These are phyloP conservation scores for Glossosoma conforme DNA, from an alignment of 1,140 invertebrate species.

Conservation along the genomic window DNA sequence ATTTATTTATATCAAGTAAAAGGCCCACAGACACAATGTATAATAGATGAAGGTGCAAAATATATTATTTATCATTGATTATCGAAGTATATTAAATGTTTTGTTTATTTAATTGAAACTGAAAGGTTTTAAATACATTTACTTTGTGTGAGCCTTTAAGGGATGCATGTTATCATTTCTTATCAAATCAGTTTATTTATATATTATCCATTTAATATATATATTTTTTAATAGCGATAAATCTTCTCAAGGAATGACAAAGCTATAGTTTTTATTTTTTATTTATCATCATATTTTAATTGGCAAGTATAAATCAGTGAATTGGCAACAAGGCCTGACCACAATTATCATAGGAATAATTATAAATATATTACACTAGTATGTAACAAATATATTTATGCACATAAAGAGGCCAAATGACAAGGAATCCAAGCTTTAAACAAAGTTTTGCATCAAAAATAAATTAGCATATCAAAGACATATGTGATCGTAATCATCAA, in stretches of 20 bases:
- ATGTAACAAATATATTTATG: no score
- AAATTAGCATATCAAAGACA: no score
- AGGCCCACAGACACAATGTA: neutral
- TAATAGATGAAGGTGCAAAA: neutral
- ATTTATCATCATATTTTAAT: conserved; percentile 2
- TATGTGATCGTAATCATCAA: no score
- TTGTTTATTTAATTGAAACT: neutral
- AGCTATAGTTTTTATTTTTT: conserved; percentile 1
- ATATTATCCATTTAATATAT: neutral
- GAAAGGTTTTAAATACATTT: neutral
- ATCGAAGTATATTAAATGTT: neutral
- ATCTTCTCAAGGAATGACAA: neutral
- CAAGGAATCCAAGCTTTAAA: no score
- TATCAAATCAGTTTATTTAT: neutral
- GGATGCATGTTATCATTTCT: neutral
- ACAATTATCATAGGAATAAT: no score
- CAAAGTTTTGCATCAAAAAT: no score
- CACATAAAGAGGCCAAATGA: no score
- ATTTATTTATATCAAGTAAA: neutral
- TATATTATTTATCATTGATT: neutral
- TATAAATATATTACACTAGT: no score
- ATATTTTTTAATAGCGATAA: no score
- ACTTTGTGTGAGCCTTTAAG: neutral
- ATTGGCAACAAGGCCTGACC: neutral
- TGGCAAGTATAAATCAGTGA: neutral